Percentiles rank a stretch among this genome's conserved stretches.
Evolutionary conservation across 2,888 invertebrate genomes (phyloP).

Genomic region (Melinopterus prodromus): DNA sequence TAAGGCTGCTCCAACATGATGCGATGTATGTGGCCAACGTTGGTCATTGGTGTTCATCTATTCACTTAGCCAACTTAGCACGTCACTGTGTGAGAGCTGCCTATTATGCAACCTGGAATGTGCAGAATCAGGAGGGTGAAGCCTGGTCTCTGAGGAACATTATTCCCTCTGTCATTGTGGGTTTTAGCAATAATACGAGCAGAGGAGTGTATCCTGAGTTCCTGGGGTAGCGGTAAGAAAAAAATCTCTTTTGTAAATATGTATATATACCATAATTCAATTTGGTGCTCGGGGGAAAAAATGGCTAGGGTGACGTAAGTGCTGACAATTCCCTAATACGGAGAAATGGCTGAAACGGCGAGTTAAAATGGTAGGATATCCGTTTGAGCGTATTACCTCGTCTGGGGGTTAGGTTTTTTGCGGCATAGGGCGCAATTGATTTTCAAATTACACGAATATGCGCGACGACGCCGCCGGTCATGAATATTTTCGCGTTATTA

Average conservation of each 20-base stretch:
- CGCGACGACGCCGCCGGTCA: constrained; percentile 7
- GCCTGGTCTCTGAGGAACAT: too few relatives aligned
- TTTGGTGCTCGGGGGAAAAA: constrained; percentile 5
- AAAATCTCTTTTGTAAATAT: constrained; percentile 18
- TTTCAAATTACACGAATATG: constrained; percentile 14
- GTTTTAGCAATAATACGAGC: too few relatives aligned
- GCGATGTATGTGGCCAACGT: too few relatives aligned
- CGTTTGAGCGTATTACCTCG: background rate
- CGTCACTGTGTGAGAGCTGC: too few relatives aligned
- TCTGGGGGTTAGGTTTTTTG: background rate
- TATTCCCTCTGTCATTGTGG: too few relatives aligned
- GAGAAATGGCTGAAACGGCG: background rate
- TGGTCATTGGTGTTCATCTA: too few relatives aligned
- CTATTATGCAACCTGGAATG: too few relatives aligned
- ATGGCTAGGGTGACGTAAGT: constrained; percentile 15
- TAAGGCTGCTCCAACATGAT: too few relatives aligned
- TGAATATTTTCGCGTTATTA: constrained; percentile 19
- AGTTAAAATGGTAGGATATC: constrained; percentile 17
- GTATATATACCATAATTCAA: constrained; percentile 14
- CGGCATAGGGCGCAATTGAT: constrained; percentile 10
- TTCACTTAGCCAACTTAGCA: too few relatives aligned
- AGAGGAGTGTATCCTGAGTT: constrained; percentile 4
- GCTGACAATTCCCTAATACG: constrained; percentile 23
- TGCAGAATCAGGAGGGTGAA: too few relatives aligned
- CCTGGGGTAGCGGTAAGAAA: background rate